A percentile compares a stretch with the other conserved stretches of the same genome.
phyloP scores from a whole-genome alignment of 2,888 invertebrate species.

The Melanchra persicariae region DNA sequence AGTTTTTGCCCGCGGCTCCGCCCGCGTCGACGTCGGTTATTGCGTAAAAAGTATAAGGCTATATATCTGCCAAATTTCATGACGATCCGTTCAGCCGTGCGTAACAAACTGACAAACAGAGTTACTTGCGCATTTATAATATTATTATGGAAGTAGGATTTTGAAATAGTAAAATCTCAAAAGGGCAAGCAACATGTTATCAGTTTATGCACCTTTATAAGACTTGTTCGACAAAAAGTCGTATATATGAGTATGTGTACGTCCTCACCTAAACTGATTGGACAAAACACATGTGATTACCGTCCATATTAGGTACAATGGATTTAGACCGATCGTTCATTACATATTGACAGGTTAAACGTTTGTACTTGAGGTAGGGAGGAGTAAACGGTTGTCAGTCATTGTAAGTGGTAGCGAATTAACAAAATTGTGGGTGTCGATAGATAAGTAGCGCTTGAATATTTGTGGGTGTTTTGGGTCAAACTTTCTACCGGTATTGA shows the following conservation, averaged over 20 bases:
- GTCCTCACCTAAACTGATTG: conserved; percentile 27
- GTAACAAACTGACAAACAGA: too few species aligned
- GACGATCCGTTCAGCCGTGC: too few species aligned
- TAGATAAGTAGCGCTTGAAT: background rate
- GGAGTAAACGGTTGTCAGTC: conserved; percentile 6
- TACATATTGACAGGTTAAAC: conserved; percentile 37
- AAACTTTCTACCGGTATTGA: too few species aligned
- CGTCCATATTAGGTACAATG: conserved; percentile 35
- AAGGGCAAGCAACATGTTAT: background rate
- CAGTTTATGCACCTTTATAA: conserved; percentile 22
- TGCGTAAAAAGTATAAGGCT: too few species aligned
- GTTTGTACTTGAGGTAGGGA: conserved; percentile 1
- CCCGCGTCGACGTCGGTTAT: too few species aligned
- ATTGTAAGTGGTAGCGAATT: background rate
- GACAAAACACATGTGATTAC: conserved; percentile 40
- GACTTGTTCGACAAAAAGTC: conserved; percentile 8
- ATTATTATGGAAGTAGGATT: too few species aligned
- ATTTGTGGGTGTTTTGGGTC: background rate
- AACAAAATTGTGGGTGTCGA: background rate
- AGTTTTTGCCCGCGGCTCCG: too few species aligned
- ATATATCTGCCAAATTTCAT: too few species aligned
- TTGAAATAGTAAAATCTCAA: background rate
- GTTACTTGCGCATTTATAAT: too few species aligned
- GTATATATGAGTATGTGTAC: background rate
- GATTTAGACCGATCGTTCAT: conserved; percentile 31